Percentiles rank a stretch among this genome's conserved stretches.
These are phyloP conservation scores for Falco cherrug DNA, from an alignment of 2,797 vertebrate genomes.

Conservation along the genomic window DNA sequence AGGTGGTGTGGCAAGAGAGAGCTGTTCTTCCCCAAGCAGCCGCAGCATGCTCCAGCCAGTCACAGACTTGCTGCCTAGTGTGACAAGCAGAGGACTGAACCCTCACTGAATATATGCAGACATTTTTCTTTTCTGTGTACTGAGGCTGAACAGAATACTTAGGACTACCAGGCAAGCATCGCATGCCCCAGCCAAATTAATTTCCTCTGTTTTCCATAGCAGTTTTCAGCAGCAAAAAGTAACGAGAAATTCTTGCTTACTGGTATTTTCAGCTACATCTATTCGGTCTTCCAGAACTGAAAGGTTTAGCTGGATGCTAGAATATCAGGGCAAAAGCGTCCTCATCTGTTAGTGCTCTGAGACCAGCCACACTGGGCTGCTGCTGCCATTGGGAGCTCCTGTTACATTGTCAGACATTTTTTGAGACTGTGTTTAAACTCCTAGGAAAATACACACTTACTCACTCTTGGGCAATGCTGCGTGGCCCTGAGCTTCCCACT, in stretches of 20 bases:
- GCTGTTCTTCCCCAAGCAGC: background rate
- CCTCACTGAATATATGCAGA: background rate
- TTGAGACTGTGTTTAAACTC: background rate
- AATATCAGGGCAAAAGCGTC: background rate
- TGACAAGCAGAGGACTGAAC: background rate
- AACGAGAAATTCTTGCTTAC: constrained; percentile 1
- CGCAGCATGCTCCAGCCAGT: background rate
- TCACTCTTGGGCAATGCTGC: background rate
- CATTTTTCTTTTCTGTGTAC: background rate
- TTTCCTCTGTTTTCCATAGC: background rate
- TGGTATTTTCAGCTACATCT: background rate
- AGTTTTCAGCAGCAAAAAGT: constrained; percentile 9
- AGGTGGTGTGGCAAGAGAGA: background rate
- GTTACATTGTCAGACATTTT: background rate
- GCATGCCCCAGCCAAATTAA: background rate
- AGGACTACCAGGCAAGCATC: background rate
- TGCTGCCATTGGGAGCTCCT: background rate
- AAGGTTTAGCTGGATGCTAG: background rate
- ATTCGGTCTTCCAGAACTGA: background rate
- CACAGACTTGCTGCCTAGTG: background rate
- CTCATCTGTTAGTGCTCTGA: background rate
- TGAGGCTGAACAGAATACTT: constrained; percentile 23
- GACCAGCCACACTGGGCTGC: background rate
- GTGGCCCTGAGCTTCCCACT: background rate
- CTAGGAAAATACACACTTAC: background rate